These are phyloP conservation scores for Sinohyriopsis cumingii DNA, from an alignment of 2,888 invertebrate genomes.

Conservation along the genomic window DNA sequence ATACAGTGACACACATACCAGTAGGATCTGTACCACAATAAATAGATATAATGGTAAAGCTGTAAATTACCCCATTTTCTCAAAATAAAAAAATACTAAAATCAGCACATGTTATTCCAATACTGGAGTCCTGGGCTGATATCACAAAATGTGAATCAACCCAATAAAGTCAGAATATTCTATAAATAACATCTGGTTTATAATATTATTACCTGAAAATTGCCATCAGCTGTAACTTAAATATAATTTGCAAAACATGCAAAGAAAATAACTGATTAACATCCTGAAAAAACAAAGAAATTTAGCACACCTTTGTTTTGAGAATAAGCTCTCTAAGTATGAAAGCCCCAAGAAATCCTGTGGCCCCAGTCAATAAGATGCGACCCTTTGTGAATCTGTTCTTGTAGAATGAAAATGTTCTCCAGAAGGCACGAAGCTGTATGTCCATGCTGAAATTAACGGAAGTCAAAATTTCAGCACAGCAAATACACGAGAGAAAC, in stretches of 20 bases:
- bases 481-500: neutral
- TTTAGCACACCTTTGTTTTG: constrained; percentile 58
- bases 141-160: no score
- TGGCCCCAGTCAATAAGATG: constrained; percentile 71
- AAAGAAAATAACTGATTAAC: neutral
- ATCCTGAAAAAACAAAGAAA: neutral
- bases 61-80: no score
- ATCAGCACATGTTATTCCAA: no score
- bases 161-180: no score
- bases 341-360: constrained; percentile 72
- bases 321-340: constrained; percentile 67
- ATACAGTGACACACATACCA: no score
- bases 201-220: neutral
- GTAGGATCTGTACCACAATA: no score
- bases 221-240: no score
- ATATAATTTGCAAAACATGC: neutral
- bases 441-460: constrained; percentile 68
- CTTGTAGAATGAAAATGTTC: constrained; percentile 65
- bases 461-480: neutral
- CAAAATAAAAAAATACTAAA: no score
- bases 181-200: no score
- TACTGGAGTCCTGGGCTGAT: no score
- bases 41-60: no score
- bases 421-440: constrained; percentile 73
- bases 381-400: constrained; percentile 67